Evolutionary conservation across 2,888 invertebrate species (phyloP), one percentile per base, ranked within the genome.

Genomic region (Limenitis camilla): DNA sequence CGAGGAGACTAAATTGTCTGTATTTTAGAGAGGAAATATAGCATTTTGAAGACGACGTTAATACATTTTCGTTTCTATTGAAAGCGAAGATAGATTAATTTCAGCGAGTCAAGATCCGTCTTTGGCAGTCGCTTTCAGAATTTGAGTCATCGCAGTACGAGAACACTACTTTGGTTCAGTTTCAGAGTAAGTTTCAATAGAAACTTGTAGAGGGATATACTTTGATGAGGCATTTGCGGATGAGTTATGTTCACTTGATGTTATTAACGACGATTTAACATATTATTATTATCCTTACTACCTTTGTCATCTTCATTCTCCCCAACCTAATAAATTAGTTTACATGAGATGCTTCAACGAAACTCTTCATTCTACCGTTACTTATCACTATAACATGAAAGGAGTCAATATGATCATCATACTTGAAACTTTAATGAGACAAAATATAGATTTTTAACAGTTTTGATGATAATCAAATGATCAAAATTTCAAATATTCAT

Each of bases 41-140:
- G 53, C 58, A 51, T 56, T 57, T 40, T 56, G 61, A 60, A 63
- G 64, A 65, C 67, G 54, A 66, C 69, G 71, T 75, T 77, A 77
- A 76, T 81, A 66, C 63, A 64, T 63, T 65, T 63, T 63, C 61
- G 58, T 64, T 63, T 51, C 62, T 55, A 65, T 66, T 66, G 64
- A 66, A 61, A 59, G 69, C 66, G 70, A 72, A 77, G 81, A 82
- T 79, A 78, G 79, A 85, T 85, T 85, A 86, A 86, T 83, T 82
- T 76, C 76, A 72, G 61, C 71, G 65, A 80, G 77, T 74, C 79
- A 74, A 75, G 81, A 81, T 77, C 74, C 75, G 72, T 69, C 76
- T 71, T 72, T 67, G 71, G 71, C 68, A 66, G 69, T 67, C 74
- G 76, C 74, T 74, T 78, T 76, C 75, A 77, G 72, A 68, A 74